A percentile compares a stretch with the other conserved stretches of the same genome.
phyloP scores from a whole-genome alignment of 2,113 vertebrate species.

The Rhinolophus ferrumequinum region DNA sequence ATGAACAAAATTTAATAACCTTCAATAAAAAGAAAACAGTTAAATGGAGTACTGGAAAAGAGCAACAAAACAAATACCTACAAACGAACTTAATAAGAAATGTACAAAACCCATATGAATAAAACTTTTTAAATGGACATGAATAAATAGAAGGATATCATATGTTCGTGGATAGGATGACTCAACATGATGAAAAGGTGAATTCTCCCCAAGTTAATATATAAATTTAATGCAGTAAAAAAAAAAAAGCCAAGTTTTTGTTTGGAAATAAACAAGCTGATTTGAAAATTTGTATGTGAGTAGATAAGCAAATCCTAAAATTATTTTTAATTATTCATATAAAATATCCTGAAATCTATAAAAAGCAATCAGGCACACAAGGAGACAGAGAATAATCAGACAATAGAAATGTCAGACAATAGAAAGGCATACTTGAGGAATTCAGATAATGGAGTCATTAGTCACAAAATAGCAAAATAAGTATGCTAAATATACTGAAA shows the following conservation, averaged over 20 bases:
- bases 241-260: background rate
- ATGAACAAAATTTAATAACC: background rate
- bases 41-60: background rate
- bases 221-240: background rate
- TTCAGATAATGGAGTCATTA: background rate
- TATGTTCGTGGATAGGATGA: background rate
- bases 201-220: background rate
- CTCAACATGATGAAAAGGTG: background rate
- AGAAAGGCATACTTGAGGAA: background rate
- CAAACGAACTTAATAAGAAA: background rate
- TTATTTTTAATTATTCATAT: background rate
- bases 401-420: background rate
- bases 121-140: background rate
- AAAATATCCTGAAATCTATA: background rate
- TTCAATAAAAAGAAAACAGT: constrained; percentile 11
- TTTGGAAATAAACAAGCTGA: background rate
- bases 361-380: background rate
- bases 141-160: background rate
- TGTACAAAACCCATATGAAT: background rate
- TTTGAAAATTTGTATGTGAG: background rate
- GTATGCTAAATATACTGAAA: background rate
- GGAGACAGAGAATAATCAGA: background rate
- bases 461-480: background rate
- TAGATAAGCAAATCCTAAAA: background rate
- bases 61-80: background rate